Percentiles rank a stretch among this genome's conserved stretches.
Conservation (phyloP, 2,888 invertebrate genomes). For the Apotomis betuletana region DNA sequence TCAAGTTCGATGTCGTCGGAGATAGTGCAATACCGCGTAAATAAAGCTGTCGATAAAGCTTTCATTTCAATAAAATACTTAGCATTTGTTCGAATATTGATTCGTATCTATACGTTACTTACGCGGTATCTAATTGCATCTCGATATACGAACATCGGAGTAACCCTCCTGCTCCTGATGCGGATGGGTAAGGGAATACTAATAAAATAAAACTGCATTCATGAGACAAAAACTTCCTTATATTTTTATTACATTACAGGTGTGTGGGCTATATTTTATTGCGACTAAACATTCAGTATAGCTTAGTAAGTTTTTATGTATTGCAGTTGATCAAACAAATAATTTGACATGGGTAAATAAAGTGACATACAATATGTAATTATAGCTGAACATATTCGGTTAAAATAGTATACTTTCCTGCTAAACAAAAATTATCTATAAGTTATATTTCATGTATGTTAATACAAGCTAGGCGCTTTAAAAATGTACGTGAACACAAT, state of each 20-base stretch:
- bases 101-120: too few relatives aligned
- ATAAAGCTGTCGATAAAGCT: too few relatives aligned
- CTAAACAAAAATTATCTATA: constrained; percentile 21
- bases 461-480: constrained; percentile 12
- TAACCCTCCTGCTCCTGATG: too few relatives aligned
- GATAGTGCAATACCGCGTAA: too few relatives aligned
- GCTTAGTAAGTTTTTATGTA: not conserved
- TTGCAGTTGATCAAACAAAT: constrained; percentile 8
- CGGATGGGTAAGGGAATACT: not conserved
- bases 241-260: constrained; percentile 25
- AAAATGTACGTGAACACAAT: constrained; percentile 26
- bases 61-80: too few relatives aligned
- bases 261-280: constrained; percentile 30
- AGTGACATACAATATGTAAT: not conserved
- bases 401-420: constrained; percentile 17
- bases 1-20: too few relatives aligned
- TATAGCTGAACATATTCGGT: not conserved
- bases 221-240: constrained; percentile 35
- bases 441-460: constrained; percentile 5
- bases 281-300: constrained; percentile 15
- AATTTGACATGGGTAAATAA: constrained; percentile 9
- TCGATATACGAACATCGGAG: too few relatives aligned
- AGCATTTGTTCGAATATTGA: too few relatives aligned
- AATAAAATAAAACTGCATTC: constrained; percentile 9
- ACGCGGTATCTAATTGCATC: too few relatives aligned